Conservation (phyloP, 2,888 invertebrate species). For the Tiliacea citrago region DNA sequence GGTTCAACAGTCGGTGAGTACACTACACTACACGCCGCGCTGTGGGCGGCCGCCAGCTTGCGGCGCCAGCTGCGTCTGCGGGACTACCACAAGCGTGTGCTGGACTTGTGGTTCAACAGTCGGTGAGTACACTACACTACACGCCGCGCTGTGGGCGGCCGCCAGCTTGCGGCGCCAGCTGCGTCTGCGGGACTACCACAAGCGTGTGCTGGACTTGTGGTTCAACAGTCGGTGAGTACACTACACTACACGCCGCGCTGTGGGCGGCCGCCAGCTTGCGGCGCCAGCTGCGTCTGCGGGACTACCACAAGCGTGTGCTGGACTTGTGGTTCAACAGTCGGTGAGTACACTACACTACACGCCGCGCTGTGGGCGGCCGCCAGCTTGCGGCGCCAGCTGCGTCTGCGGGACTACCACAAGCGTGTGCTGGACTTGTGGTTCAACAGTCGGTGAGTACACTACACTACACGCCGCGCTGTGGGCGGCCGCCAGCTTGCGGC, state of each 20-base stretch:
- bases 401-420: slow-evolving; percentile 5
- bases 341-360: slow-evolving; percentile 52
- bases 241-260: too few relatives aligned
- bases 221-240: slow-evolving; percentile 56
- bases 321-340: slow-evolving; percentile 28
- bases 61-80: slow-evolving; percentile 35
- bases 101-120: background rate
- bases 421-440: too few relatives aligned
- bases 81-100: too few relatives aligned
- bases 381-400: slow-evolving; percentile 40
- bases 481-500: too few relatives aligned
- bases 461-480: too few relatives aligned
- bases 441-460: slow-evolving; percentile 56
- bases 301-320: too few relatives aligned
- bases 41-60: too few relatives aligned
- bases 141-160: too few relatives aligned
- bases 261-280: too few relatives aligned
- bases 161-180: slow-evolving; percentile 38
- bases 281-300: slow-evolving; percentile 29
- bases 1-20: slow-evolving; percentile 56
- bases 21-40: too few relatives aligned
- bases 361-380: too few relatives aligned
- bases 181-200: slow-evolving; percentile 15
- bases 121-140: slow-evolving; percentile 58
- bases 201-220: too few relatives aligned